A percentile compares a stretch with the other conserved stretches of the same genome.
Evolutionary conservation across 2,888 invertebrate species (phyloP).

Genomic region (Drosophila putrida): DNA sequence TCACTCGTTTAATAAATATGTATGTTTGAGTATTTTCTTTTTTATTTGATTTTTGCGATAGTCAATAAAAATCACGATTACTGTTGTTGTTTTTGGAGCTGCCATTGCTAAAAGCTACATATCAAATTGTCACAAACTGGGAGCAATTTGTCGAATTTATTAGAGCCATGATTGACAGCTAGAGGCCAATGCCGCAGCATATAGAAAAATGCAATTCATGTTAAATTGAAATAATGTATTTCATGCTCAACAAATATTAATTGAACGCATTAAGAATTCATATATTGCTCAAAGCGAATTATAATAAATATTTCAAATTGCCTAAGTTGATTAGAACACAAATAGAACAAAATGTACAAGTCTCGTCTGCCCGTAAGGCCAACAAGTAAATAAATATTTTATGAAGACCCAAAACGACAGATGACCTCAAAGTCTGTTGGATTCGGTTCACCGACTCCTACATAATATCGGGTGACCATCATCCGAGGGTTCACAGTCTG

Average conservation of each 20-base stretch:
- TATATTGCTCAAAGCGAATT: slow-evolving; percentile 2
- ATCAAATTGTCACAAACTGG: slow-evolving; percentile 11
- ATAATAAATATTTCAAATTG: slow-evolving; percentile 39
- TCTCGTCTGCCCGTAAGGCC: slow-evolving; percentile 8
- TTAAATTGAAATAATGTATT: slow-evolving; percentile 25
- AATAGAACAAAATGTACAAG: slow-evolving; percentile 1
- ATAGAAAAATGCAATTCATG: slow-evolving; percentile 5
- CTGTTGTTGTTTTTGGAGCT: slow-evolving; percentile 16
- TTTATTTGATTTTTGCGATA: slow-evolving; percentile 45
- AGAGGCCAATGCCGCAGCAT: slow-evolving; percentile 17
- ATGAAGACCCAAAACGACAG: slow-evolving; percentile 26
- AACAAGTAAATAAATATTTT: slow-evolving; percentile 40
- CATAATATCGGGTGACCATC: neutral
- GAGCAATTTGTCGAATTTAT: slow-evolving; percentile 45
- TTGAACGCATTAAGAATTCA: slow-evolving; percentile 16
- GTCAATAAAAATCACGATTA: slow-evolving; percentile 63
- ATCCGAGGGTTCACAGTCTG: slow-evolving; percentile 7
- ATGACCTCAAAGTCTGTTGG: slow-evolving; percentile 4
- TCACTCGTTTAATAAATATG: slow-evolving; percentile 41
- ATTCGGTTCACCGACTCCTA: neutral
- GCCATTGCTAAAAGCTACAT: slow-evolving; percentile 10
- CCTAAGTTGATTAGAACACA: slow-evolving; percentile 44
- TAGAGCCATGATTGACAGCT: slow-evolving; percentile 34
- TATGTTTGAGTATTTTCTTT: slow-evolving; percentile 28
- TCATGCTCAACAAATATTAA: slow-evolving; percentile 16